Percentiles rank a stretch among this genome's conserved stretches.
These are phyloP conservation scores for Pantala flavescens DNA, from an alignment of 1,140 invertebrate species.

Conservation along the genomic window DNA sequence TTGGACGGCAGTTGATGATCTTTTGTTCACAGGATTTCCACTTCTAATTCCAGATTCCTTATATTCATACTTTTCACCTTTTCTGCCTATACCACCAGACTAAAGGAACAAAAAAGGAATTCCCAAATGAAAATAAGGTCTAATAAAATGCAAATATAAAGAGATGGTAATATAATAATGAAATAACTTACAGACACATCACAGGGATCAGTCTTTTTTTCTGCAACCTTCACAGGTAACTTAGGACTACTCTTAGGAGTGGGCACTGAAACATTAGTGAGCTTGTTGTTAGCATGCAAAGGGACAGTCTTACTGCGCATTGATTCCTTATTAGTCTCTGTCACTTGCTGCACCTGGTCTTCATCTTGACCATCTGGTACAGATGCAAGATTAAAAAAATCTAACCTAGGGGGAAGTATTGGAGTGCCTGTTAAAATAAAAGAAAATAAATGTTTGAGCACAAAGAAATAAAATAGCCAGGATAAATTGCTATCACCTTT, in stretches of 20 bases:
- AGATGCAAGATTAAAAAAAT: constrained; percentile 55
- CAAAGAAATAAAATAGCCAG: no score
- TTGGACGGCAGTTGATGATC: constrained; percentile 38
- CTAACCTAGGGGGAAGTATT: constrained; percentile 57
- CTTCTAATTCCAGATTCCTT: neutral
- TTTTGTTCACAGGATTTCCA: constrained; percentile 25
- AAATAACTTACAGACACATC: neutral
- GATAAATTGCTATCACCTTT: no score
- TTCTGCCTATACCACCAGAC: constrained; percentile 25
- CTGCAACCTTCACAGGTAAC: neutral
- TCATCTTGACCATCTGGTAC: constrained; percentile 32
- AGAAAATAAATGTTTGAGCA: neutral
- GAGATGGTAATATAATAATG: neutral
- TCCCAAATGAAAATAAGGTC: neutral
- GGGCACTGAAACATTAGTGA: neutral
- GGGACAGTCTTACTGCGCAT: neutral
- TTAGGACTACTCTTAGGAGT: neutral
- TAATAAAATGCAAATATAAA: neutral
- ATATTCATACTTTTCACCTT: constrained; percentile 28
- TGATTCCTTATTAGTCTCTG: neutral
- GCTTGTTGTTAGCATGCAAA: neutral
- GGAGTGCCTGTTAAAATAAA: constrained; percentile 45
- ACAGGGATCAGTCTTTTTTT: constrained; percentile 7
- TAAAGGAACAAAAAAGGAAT: neutral
- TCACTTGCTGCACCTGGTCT: constrained; percentile 23